Percentiles rank a stretch among this genome's conserved stretches.
These are phyloP conservation scores for Luperina testacea DNA, from an alignment of 2,888 invertebrate genomes.

Conservation along the genomic window DNA sequence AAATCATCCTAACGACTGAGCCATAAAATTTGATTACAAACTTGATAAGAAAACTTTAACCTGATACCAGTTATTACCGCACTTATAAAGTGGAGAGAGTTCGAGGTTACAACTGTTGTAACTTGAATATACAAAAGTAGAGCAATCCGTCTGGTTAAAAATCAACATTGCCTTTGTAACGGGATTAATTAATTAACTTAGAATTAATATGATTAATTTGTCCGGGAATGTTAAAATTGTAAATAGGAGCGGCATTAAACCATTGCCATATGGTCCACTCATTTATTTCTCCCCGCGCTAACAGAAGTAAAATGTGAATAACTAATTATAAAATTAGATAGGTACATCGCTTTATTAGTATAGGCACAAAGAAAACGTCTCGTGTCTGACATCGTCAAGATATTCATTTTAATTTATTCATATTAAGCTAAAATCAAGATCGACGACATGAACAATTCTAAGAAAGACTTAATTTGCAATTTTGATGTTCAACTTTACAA, in stretches of 20 bases:
- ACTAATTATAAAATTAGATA: constrained; percentile 12
- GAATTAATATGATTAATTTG: too few species aligned
- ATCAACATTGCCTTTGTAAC: constrained; percentile 32
- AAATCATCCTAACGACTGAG: constrained; percentile 25
- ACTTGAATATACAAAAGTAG: constrained; percentile 28
- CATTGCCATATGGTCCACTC: too few species aligned
- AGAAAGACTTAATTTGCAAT: neutral
- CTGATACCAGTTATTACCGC: constrained; percentile 41
- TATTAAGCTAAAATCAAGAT: neutral
- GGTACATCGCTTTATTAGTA: neutral
- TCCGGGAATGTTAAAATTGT: too few species aligned
- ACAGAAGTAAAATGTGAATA: neutral
- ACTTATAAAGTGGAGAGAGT: constrained; percentile 13
- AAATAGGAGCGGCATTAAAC: too few species aligned
- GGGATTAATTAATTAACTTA: neutral
- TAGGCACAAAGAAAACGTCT: neutral
- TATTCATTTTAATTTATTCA: neutral
- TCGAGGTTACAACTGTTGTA: constrained; percentile 25
- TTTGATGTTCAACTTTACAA: neutral
- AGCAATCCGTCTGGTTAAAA: constrained; percentile 2
- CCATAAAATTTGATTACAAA: constrained; percentile 31
- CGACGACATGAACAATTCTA: neutral
- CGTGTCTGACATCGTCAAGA: neutral
- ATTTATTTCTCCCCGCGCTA: too few species aligned
- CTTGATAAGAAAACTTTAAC: constrained; percentile 23